Conservation (phyloP, 2,797 vertebrate species). For the Gorsachius magnificus region DNA sequence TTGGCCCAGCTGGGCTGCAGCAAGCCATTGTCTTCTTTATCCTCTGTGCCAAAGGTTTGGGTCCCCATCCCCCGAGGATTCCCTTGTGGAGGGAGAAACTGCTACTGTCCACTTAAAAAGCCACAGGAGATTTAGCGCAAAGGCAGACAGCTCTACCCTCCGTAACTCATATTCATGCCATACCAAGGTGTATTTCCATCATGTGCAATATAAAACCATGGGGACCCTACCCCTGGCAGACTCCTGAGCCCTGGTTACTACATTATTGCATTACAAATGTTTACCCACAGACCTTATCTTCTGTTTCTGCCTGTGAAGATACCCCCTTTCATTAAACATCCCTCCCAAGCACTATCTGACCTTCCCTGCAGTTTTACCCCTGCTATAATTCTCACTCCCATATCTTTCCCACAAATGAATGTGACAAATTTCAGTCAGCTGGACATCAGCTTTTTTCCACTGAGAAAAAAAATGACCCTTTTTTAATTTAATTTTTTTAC, state of each 20-base stretch:
- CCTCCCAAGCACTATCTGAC: neutral
- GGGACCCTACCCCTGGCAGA: neutral
- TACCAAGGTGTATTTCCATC: neutral
- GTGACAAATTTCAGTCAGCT: neutral
- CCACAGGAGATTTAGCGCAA: neutral
- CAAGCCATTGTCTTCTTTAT: neutral
- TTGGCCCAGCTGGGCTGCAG: neutral
- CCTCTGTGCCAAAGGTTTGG: neutral
- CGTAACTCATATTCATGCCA: neutral
- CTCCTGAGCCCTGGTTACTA: neutral
- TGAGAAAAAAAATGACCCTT: neutral
- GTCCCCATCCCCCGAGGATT: neutral
- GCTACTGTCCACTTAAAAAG: neutral
- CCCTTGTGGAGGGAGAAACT: neutral
- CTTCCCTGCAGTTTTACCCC: neutral
- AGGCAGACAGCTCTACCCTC: neutral
- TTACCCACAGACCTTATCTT: neutral
- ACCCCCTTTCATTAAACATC: neutral
- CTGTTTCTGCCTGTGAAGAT: neutral
- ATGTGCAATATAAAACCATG: neutral
- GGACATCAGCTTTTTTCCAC: neutral
- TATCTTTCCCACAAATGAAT: neutral
- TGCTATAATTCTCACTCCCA: accelerated
- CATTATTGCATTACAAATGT: neutral
- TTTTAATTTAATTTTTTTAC: neutral